Conservation (phyloP, 2,113 vertebrate genomes). For the Narcine bancroftii region DNA sequence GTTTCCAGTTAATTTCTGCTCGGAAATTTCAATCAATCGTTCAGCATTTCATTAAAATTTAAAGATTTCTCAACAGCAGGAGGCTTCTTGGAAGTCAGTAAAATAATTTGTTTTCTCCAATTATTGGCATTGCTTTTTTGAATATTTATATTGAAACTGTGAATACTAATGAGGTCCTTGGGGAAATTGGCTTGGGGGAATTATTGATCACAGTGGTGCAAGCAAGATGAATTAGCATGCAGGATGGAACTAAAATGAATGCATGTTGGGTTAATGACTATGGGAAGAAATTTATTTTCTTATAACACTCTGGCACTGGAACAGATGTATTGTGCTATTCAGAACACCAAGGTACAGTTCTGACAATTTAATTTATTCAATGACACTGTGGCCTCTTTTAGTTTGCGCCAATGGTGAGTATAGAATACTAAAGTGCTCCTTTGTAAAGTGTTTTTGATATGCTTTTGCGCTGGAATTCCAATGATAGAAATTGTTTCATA, state of each 20-base stretch:
- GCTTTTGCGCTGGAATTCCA: constrained; percentile 1
- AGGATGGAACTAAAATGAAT: not conserved
- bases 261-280: constrained; percentile 18
- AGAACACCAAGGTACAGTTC: constrained; percentile 17
- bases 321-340: constrained; percentile 16
- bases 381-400: not conserved
- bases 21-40: not conserved
- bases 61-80: constrained; percentile 26
- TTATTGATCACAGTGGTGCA: constrained; percentile 17
- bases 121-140: constrained; percentile 31
- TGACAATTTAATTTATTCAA: constrained; percentile 17
- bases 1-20: constrained; percentile 17
- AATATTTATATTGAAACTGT: constrained; percentile 21
- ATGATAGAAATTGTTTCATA: not conserved
- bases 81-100: not conserved
- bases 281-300: not conserved
- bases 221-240: not conserved
- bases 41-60: not conserved
- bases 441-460: not conserved
- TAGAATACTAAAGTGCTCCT: not conserved
- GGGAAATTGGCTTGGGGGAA: constrained; percentile 3
- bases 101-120: constrained; percentile 22
- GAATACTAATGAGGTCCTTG: not conserved
- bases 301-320: constrained; percentile 18
- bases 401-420: not conserved